Percentiles rank a stretch among this genome's conserved stretches.
Evolutionary conservation across 2,797 vertebrate species (phyloP).

Genomic region (Silurus aristotelis): DNA sequence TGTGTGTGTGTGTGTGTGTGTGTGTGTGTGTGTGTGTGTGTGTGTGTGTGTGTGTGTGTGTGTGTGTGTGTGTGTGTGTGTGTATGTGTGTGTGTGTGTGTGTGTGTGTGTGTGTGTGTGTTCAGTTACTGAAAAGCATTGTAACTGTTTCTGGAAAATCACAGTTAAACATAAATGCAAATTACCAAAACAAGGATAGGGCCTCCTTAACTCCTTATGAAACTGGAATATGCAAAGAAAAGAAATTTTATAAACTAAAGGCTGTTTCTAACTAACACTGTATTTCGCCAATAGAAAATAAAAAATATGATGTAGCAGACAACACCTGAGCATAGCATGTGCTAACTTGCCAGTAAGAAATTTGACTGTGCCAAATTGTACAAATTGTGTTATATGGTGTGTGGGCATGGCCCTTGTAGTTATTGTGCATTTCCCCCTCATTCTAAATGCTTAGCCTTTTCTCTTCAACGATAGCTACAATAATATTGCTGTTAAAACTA

Average conservation of each 20-base stretch:
- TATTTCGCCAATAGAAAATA: too few species aligned
- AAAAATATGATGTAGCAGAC: neutral
- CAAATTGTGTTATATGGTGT: neutral
- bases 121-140: neutral
- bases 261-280: too few species aligned
- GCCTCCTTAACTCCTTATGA: neutral
- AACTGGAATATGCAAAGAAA: too few species aligned
- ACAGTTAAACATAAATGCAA: slow-evolving; percentile 51
- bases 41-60: too few species aligned
- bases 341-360: neutral
- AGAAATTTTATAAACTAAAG: too few species aligned
- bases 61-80: neutral
- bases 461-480: neutral
- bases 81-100: neutral
- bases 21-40: too few species aligned
- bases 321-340: neutral
- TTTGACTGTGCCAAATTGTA: neutral
- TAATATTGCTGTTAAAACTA: neutral
- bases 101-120: neutral
- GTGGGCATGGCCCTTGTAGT: neutral
- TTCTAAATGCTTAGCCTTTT: neutral
- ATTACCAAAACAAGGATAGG: slow-evolving; percentile 40
- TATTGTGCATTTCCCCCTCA: neutral
- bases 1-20: too few species aligned
- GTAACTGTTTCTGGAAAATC: slow-evolving; percentile 24